Percentiles rank a stretch among this genome's conserved stretches.
Evolutionary conservation across 2,797 vertebrate genomes (phyloP).

Genomic region (Enteromius paludinosus): DNA sequence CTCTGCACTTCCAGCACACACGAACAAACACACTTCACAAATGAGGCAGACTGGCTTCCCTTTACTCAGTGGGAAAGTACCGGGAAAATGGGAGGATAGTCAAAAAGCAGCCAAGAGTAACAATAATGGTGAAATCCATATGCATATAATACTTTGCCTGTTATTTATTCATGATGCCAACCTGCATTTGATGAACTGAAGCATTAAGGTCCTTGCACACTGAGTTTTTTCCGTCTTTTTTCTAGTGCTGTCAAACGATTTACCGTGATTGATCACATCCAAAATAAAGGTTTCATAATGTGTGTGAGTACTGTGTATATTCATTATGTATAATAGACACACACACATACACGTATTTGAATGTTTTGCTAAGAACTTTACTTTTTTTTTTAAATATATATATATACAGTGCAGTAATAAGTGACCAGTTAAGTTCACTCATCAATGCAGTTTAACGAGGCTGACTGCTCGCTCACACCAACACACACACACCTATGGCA

Average conservation of each 20-base stretch:
- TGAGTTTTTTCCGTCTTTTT: too few species aligned
- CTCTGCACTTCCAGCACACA: conserved; percentile 27
- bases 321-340: too few species aligned
- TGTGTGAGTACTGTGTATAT: too few species aligned
- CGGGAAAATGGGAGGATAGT: conserved; percentile 50
- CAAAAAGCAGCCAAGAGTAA: conserved; percentile 47
- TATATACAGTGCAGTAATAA: conserved; percentile 63
- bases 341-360: background rate
- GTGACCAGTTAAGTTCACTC: conserved; percentile 69
- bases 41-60: conserved; percentile 32
- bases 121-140: conserved; percentile 45
- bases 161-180: background rate
- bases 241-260: too few species aligned
- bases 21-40: conserved; percentile 34
- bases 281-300: too few species aligned
- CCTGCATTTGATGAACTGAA: background rate
- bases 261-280: too few species aligned
- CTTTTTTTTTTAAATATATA: background rate
- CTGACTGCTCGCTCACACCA: conserved; percentile 71
- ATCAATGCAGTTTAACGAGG: conserved; percentile 69
- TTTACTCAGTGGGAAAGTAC: conserved; percentile 57
- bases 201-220: background rate
- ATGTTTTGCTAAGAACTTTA: background rate
- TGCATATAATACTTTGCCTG: conserved; percentile 6
- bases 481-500: conserved; percentile 47